Percentiles rank a stretch among this genome's conserved stretches.
Evolutionary conservation across 2,797 vertebrate genomes (phyloP).

Genomic region (Poeciliopsis gracilis): DNA sequence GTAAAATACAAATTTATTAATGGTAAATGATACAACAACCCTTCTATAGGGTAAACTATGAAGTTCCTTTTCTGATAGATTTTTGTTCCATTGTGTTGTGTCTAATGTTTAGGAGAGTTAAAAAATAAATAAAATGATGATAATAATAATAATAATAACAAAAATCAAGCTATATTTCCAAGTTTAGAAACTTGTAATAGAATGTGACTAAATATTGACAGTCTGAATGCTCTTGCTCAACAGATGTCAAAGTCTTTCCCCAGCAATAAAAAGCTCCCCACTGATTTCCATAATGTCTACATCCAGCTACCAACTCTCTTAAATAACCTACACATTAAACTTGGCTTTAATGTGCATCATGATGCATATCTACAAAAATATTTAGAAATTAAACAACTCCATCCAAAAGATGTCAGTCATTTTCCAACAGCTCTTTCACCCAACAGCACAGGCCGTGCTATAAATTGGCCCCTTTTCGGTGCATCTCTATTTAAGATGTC

Average conservation of each 20-base stretch:
- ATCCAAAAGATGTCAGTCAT: not conserved
- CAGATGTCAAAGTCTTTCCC: not conserved
- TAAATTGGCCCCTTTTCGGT: not conserved
- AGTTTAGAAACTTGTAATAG: not conserved
- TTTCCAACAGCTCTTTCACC: not conserved
- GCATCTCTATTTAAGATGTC: not conserved
- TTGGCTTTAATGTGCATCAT: not conserved
- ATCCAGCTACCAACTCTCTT: too few relatives aligned
- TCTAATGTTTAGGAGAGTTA: not conserved
- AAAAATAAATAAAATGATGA: not conserved
- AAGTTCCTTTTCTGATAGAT: not conserved
- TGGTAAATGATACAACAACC: not conserved
- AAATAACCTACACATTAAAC: not conserved
- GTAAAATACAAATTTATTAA: not conserved
- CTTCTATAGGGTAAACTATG: not conserved
- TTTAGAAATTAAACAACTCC: not conserved
- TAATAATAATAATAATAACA: not conserved
- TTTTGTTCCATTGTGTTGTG: not conserved
- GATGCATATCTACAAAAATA: not conserved
- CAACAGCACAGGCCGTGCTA: not conserved
- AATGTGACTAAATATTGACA: slow-evolving; percentile 3
- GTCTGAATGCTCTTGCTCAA: not conserved
- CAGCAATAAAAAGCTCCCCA: not conserved
- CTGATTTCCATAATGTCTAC: not conserved
- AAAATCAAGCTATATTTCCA: not conserved